phyloP scores from a whole-genome alignment of 2,113 vertebrate species.

The Dunckerocampus dactyliophorus region DNA sequence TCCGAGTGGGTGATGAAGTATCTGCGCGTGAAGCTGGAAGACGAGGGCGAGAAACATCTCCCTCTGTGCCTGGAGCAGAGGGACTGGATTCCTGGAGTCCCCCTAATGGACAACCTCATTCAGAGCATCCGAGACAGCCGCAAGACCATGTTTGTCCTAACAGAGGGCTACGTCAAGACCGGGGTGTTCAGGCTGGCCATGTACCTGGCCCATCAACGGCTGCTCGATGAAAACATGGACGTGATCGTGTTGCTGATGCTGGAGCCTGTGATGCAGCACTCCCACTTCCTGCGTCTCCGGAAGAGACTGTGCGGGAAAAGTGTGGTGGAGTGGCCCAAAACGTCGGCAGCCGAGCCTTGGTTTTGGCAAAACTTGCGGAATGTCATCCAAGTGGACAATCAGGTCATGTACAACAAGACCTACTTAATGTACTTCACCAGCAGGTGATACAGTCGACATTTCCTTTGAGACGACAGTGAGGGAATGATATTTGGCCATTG shows the following conservation, averaged over 20 bases:
- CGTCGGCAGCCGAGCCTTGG: conserved; percentile 72
- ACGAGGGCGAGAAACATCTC: conserved; percentile 58
- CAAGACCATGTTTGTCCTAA: conserved; percentile 75
- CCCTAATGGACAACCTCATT: conserved; percentile 74
- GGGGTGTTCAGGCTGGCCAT: conserved; percentile 77
- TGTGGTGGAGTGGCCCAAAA: conserved; percentile 80
- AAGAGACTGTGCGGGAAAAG: conserved; percentile 75
- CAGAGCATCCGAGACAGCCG: conserved; percentile 76
- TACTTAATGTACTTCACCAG: conserved; percentile 67
- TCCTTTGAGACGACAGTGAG: not conserved
- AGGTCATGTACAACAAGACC: conserved; percentile 67
- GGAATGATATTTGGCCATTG: no score
- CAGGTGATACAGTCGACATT: conserved; percentile 23
- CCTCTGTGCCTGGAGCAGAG: conserved; percentile 72
- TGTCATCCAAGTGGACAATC: conserved; percentile 69
- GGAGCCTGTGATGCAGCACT: conserved; percentile 79
- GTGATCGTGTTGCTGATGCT: conserved; percentile 80
- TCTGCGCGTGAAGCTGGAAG: conserved; percentile 71
- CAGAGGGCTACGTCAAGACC: conserved; percentile 69
- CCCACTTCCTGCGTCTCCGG: conserved; percentile 77
- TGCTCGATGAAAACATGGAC: conserved; percentile 76
- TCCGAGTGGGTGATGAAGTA: conserved; percentile 74
- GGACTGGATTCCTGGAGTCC: conserved; percentile 70
- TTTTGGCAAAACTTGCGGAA: conserved; percentile 79
- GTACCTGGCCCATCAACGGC: conserved; percentile 78